phyloP scores from a whole-genome alignment of 2,888 invertebrate species.

The Pandemis heparana region DNA sequence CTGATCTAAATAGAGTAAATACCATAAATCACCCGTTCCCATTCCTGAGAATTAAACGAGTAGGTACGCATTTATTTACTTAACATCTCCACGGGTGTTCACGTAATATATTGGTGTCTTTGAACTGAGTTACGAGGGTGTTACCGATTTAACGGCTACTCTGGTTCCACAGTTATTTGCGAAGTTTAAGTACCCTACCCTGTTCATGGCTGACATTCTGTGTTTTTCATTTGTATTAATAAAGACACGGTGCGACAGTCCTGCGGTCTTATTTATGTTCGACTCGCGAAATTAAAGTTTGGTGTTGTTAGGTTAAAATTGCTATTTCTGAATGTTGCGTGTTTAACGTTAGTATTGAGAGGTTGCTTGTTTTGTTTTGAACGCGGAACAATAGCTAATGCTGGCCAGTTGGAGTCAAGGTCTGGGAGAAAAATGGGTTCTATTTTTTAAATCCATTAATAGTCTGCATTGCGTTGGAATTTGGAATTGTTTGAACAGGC shows the following conservation, averaged over 20 bases:
- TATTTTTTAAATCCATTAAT: slow-evolving; percentile 15
- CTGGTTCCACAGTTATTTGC: neutral
- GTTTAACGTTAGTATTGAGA: neutral
- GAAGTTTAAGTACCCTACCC: neutral
- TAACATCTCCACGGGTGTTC: neutral
- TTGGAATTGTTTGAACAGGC: neutral
- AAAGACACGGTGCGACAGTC: too few relatives aligned
- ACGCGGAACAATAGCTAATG: slow-evolving; percentile 14
- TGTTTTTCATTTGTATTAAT: too few relatives aligned
- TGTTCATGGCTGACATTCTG: neutral
- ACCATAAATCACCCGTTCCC: neutral
- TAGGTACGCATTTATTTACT: slow-evolving; percentile 15
- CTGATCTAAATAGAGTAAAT: neutral
- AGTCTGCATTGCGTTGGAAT: neutral
- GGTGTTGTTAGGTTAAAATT: neutral
- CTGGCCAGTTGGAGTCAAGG: slow-evolving; percentile 31
- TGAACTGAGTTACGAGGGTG: slow-evolving; percentile 11
- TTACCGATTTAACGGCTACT: slow-evolving; percentile 14
- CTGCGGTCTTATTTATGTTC: too few relatives aligned
- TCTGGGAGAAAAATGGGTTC: neutral
- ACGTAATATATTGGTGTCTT: slow-evolving; percentile 8
- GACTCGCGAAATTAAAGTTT: neutral
- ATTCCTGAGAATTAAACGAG: slow-evolving; percentile 14
- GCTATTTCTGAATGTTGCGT: slow-evolving; percentile 8
- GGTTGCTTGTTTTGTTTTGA: slow-evolving; percentile 16